These are phyloP conservation scores for Aix galericulata DNA, from an alignment of 2,113 vertebrate species.

Conservation along the genomic window DNA sequence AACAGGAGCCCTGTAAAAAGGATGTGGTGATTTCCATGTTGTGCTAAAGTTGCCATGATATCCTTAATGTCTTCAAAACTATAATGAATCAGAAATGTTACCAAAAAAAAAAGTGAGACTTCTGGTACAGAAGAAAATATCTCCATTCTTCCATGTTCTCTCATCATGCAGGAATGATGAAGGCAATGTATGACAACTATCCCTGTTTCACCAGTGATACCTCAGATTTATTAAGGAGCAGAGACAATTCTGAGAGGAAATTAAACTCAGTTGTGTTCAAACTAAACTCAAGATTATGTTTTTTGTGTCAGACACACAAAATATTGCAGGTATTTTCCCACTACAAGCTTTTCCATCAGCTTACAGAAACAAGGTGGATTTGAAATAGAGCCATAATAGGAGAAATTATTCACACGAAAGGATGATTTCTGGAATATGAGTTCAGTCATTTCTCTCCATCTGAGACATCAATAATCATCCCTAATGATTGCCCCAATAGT, in stretches of 20 bases:
- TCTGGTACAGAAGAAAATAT: neutral
- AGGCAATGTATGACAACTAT: neutral
- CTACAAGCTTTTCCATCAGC: neutral
- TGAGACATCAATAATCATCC: neutral
- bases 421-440: neutral
- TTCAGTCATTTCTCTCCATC: constrained; percentile 7
- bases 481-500: neutral
- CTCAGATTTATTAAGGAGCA: neutral
- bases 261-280: neutral
- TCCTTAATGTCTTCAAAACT: neutral
- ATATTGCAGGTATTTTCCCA: neutral
- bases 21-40: neutral
- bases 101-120: neutral
- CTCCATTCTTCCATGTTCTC: neutral
- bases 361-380: neutral
- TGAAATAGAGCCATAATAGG: neutral
- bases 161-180: neutral
- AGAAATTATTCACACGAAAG: constrained; percentile 3
- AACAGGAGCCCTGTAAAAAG: neutral
- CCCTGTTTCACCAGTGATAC: neutral
- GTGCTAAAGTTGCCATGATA: neutral
- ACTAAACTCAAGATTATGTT: neutral
- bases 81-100: neutral
- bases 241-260: neutral
- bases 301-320: neutral